Conservation (phyloP, 2,888 invertebrate genomes). For the Muschampia plurimacula region DNA sequence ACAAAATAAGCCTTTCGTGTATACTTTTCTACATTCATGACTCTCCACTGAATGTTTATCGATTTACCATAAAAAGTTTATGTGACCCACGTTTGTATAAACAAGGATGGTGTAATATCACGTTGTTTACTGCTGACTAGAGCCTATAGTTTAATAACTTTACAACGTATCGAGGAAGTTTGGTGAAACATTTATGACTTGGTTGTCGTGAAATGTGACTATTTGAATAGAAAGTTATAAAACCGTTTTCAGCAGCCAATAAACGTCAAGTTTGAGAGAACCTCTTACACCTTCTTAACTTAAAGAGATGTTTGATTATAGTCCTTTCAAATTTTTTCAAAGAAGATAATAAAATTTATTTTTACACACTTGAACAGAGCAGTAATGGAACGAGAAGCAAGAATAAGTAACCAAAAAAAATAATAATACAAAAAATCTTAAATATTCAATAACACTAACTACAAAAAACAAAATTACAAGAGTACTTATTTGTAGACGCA, state of each 20-base stretch:
- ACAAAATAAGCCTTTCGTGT: slow-evolving; percentile 37
- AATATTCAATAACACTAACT: neutral
- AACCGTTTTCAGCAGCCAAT: slow-evolving; percentile 44
- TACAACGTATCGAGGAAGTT: slow-evolving; percentile 38
- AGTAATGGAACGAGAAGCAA: too few species aligned
- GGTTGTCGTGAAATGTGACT: slow-evolving; percentile 50
- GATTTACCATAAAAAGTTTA: slow-evolving; percentile 60
- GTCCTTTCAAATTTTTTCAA: too few species aligned
- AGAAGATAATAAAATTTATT: too few species aligned
- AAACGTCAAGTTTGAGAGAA: slow-evolving; percentile 21
- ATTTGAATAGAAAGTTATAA: slow-evolving; percentile 55
- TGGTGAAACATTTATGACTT: slow-evolving; percentile 54
- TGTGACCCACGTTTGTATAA: slow-evolving; percentile 51
- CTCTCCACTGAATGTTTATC: slow-evolving; percentile 45
- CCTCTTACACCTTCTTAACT: neutral
- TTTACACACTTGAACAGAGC: too few species aligned
- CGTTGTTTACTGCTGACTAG: slow-evolving; percentile 46
- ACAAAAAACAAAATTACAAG: neutral
- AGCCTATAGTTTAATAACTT: slow-evolving; percentile 39
- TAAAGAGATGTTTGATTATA: too few species aligned
- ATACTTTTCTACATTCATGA: slow-evolving; percentile 23
- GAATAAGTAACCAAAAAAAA: too few species aligned
- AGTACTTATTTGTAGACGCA: slow-evolving; percentile 8
- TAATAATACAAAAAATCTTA: neutral
- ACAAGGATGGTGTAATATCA: slow-evolving; percentile 50